A percentile compares a stretch with the other conserved stretches of the same genome.
phyloP scores from a whole-genome alignment of 2,113 vertebrate genomes.

The Zosterops hypoxanthus region DNA sequence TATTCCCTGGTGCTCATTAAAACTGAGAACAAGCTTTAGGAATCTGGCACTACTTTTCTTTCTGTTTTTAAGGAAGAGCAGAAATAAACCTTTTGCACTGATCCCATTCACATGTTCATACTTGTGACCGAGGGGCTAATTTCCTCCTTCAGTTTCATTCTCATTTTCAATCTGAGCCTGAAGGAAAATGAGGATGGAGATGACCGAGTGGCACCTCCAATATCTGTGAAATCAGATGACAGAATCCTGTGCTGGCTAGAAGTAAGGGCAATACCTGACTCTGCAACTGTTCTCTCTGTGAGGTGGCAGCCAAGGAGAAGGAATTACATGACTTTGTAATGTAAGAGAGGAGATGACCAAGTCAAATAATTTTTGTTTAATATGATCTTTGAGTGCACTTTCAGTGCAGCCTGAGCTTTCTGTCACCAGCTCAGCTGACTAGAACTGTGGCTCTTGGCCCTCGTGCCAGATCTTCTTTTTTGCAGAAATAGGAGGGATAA shows the following conservation, averaged over 20 bases:
- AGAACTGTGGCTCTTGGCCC: neutral
- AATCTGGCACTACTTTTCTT: conserved; percentile 8
- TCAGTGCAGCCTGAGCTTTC: neutral
- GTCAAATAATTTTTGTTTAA: neutral
- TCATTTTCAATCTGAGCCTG: conserved; percentile 31
- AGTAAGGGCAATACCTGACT: neutral
- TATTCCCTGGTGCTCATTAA: conserved; percentile 72
- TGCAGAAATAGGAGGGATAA: neutral
- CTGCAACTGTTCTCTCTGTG: neutral
- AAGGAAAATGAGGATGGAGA: neutral
- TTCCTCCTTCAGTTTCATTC: conserved; percentile 31
- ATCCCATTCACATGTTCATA: conserved; percentile 25
- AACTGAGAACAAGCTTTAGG: conserved; percentile 47
- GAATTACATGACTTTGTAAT: neutral
- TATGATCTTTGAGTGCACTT: rapidly evolving
- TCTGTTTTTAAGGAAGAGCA: conserved; percentile 37
- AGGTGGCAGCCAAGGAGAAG: neutral
- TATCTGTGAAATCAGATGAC: neutral
- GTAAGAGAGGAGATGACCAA: neutral
- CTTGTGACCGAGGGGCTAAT: conserved; percentile 17
- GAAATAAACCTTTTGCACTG: conserved; percentile 24
- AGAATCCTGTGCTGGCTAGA: neutral
- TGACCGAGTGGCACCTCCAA: neutral
- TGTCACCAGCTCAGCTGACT: neutral
- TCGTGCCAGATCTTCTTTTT: neutral